Evolutionary conservation across 1,140 invertebrate species (phyloP), one percentile per base, ranked within the genome.

Genomic region (Chelonus insularis): DNA sequence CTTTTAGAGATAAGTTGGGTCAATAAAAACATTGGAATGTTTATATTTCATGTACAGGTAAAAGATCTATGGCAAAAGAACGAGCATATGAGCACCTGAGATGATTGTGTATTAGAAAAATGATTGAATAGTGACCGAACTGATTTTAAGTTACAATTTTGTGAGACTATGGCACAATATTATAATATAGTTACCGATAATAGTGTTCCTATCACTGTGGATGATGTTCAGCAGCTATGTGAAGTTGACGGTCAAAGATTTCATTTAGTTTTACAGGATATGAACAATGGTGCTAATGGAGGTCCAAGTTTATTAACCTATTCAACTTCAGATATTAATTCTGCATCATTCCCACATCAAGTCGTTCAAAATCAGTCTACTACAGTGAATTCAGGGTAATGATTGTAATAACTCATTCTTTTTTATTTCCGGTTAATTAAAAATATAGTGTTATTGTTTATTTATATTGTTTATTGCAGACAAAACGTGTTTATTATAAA

Each of bases 101-200:
- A 37, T 9, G n/a, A 29, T 43, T 14, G 12, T n/a, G 12, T 29
- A 43, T 25, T 7, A 43, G 8, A 16, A 51, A 14, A 18, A 52
- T 60, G 50, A 43, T 45, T 32, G 11, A 32, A 21, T 7, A 32
- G 14, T 61, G 2, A 20, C 25, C 7, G 11, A 39, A 45, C 16
- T 37, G n/a, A 37, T 39, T 43, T n/a, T 21, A 21, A 16, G 25
- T 48, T 25, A 45, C 36, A 29, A 45, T 20, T 37, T 37, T 59
- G 18, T 41, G 72, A 69, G 79, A 80, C 74, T 78, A 80, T 82
- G 79, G 79, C 74, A 73, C 73, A 79, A 60, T 79, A 76, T 77
- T 77, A 66, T 72, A 79, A 81, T 68, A 55, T 80, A 59, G 69
- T 80, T 62, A 66, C 73, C 55, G 74, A 74, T 73, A 56, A 72